phyloP scores from a whole-genome alignment of 2,113 vertebrate genomes.

The Myodes glareolus region DNA sequence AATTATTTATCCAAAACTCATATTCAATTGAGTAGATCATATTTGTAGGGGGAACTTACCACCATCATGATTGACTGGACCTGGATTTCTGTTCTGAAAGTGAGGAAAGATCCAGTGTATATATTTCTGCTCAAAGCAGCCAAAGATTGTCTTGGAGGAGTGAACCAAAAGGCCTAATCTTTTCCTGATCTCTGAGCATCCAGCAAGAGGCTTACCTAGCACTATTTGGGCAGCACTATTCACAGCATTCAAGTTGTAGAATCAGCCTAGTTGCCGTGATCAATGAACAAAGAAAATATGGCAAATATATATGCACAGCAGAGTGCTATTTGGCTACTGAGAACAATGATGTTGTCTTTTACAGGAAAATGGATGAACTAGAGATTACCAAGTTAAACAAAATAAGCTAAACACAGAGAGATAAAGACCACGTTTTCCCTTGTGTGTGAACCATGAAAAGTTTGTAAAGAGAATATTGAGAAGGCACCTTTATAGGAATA shows the following conservation, averaged over 20 bases:
- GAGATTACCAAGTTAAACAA: not conserved
- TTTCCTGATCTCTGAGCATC: not conserved
- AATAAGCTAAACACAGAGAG: not conserved
- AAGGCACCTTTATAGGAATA: not conserved
- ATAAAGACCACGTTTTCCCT: not conserved
- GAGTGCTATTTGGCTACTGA: not conserved
- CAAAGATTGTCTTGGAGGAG: not conserved
- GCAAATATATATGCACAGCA: not conserved
- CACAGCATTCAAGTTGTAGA: not conserved
- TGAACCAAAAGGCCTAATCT: not conserved
- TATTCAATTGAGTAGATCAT: not conserved
- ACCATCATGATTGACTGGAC: not conserved
- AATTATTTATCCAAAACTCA: constrained; percentile 27
- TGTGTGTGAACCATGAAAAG: not conserved
- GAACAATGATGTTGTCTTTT: not conserved
- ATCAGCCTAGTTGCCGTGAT: not conserved
- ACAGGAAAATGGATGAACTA: not conserved
- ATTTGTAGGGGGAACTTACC: not conserved
- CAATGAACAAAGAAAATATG: not conserved
- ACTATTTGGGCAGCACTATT: not conserved
- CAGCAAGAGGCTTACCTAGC: not conserved
- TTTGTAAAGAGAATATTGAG: not conserved
- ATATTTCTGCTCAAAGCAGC: not conserved
- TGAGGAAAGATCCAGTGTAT: not conserved
- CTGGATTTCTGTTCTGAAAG: not conserved